These are phyloP conservation scores for Cataglyphis altisquamis DNA, from an alignment of 2,888 invertebrate species.

Conservation along the genomic window DNA sequence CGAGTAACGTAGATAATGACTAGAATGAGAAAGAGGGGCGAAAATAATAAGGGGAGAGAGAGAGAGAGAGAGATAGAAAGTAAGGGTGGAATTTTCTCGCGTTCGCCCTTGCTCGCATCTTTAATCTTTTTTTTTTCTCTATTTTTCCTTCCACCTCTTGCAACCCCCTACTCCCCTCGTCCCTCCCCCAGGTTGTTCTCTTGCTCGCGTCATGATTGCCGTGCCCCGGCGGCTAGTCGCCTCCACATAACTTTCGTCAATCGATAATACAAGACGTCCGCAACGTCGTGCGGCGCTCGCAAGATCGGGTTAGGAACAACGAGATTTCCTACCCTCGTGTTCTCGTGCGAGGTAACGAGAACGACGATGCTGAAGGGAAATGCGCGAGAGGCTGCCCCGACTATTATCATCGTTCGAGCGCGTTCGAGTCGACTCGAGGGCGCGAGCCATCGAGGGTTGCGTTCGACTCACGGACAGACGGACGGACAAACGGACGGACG, in stretches of 20 bases:
- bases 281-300: conserved; percentile 71
- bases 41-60: not conserved
- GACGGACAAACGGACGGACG: not conserved
- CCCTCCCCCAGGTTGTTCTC: conserved; percentile 26
- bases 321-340: conserved; percentile 56
- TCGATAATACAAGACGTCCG: conserved; percentile 77
- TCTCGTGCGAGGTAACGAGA: conserved; percentile 66
- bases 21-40: conserved; percentile 1
- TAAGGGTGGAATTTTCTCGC: conserved; percentile 31
- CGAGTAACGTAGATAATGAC: conserved; percentile 11
- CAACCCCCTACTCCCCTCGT: not conserved
- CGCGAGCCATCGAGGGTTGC: conserved; percentile 47
- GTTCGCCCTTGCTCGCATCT: conserved; percentile 13
- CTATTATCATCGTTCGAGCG: conserved; percentile 31
- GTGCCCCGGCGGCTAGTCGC: conserved; percentile 73
- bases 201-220: conserved; percentile 56
- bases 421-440: conserved; percentile 44
- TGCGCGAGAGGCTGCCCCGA: conserved; percentile 12
- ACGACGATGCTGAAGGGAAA: conserved; percentile 54
- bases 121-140: not conserved
- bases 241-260: conserved; percentile 76
- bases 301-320: conserved; percentile 72
- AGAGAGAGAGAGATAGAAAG: conserved; percentile 16
- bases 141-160: not conserved
- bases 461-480: conserved; percentile 42